These are phyloP conservation scores for Amblyornis subalaris DNA, from an alignment of 2,113 vertebrate genomes.

Conservation along the genomic window DNA sequence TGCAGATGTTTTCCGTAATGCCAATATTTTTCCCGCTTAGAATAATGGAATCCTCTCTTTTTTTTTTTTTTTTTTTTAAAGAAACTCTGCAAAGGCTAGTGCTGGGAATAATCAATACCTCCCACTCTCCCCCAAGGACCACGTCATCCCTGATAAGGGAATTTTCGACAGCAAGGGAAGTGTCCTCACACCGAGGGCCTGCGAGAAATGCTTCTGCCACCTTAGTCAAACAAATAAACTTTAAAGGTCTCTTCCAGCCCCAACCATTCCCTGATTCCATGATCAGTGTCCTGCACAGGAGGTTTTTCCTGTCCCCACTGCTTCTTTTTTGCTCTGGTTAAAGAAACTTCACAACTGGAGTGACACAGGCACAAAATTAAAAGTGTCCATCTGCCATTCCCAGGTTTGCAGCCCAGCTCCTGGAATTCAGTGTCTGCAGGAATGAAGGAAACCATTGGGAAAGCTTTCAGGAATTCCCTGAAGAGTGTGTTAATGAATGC, in stretches of 20 bases:
- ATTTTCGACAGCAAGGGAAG: background rate
- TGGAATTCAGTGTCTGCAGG: no score
- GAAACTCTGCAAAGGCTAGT: background rate
- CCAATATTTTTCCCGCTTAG: constrained; percentile 23
- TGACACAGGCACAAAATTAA: no score
- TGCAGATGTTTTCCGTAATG: constrained; percentile 65
- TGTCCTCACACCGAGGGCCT: background rate
- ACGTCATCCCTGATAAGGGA: no score
- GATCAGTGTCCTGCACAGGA: no score
- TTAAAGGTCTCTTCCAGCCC: background rate
- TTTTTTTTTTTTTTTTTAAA: background rate
- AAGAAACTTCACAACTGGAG: no score
- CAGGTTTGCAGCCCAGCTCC: no score
- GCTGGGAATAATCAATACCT: background rate
- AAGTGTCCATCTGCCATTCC: no score
- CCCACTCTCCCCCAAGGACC: background rate
- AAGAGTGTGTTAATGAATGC: no score
- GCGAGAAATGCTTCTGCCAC: background rate
- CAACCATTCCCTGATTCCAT: background rate
- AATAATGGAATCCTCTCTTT: constrained; percentile 43
- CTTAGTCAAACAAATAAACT: background rate
- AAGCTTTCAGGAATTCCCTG: no score
- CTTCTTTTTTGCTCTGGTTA: no score
- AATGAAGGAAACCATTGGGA: no score
- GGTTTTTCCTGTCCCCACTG: no score